Evolutionary conservation across 2,797 vertebrate genomes (phyloP).

Genomic region (Xiphorhynchus erythropygius): DNA sequence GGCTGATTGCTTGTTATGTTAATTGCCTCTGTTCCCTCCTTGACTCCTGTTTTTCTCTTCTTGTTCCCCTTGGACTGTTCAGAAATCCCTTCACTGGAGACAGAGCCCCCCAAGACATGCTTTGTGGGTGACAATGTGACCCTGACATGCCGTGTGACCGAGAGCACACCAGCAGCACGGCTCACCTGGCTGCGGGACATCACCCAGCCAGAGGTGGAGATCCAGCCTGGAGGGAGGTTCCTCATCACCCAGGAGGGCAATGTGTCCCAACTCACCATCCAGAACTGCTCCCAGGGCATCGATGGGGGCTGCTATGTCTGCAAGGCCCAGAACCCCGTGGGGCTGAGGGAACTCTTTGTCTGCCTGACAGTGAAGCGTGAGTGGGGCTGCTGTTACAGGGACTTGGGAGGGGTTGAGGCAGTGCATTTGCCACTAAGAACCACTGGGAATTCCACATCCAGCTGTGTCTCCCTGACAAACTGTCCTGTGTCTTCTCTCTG

Average conservation of each 20-base stretch:
- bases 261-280: constrained; percentile 81
- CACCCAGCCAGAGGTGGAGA: constrained; percentile 31
- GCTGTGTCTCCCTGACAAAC: fast-evolving
- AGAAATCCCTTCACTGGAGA: constrained; percentile 81
- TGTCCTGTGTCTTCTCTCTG: neutral
- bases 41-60: neutral
- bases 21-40: neutral
- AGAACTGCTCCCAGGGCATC: constrained; percentile 79
- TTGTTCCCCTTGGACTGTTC: neutral
- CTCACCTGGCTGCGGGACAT: constrained; percentile 84
- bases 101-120: constrained; percentile 81
- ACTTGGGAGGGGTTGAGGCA: neutral
- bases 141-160: constrained; percentile 78
- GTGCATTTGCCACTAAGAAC: neutral
- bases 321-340: constrained; percentile 86
- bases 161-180: constrained; percentile 65
- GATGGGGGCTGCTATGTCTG: constrained; percentile 88
- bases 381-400: neutral
- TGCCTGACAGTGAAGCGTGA: constrained; percentile 86
- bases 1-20: neutral
- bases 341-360: constrained; percentile 79
- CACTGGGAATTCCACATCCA: neutral
- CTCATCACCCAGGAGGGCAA: constrained; percentile 68
- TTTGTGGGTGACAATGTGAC: constrained; percentile 78
- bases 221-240: constrained; percentile 78